A percentile compares a stretch with the other conserved stretches of the same genome.
Evolutionary conservation across 1,140 invertebrate species (phyloP).

Genomic region (Laupala kohalensis): DNA sequence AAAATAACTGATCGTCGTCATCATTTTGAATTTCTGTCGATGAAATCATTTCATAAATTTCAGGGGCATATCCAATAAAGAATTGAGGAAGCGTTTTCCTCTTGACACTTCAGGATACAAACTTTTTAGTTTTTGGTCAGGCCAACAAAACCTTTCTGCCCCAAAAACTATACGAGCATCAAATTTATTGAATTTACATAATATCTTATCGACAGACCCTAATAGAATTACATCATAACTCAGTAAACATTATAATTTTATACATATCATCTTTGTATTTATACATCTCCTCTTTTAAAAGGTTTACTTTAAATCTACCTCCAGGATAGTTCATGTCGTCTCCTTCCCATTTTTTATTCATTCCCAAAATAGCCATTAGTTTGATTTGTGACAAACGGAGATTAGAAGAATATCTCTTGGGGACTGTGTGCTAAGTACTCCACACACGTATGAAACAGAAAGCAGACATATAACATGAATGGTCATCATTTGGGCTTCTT

Average conservation of each 20-base stretch:
- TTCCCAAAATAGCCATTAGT: conserved; percentile 84
- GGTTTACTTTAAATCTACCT: conserved; percentile 88
- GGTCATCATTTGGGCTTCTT: too few species aligned
- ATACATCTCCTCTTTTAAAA: conserved; percentile 62
- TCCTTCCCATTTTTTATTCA: conserved; percentile 75
- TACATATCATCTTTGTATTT: conserved; percentile 49
- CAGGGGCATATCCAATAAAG: conserved; percentile 68
- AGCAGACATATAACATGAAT: too few species aligned
- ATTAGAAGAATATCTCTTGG: conserved; percentile 61
- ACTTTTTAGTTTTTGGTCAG: conserved; percentile 57
- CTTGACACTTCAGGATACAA: conserved; percentile 53
- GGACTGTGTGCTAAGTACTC: too few species aligned
- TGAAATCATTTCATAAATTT: conserved; percentile 62
- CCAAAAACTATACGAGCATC: conserved; percentile 74
- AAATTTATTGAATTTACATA: conserved; percentile 63
- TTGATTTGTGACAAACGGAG: conserved; percentile 81
- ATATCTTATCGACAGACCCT: conserved; percentile 48
- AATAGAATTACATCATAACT: conserved; percentile 92
- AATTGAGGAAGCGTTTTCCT: conserved; percentile 85
- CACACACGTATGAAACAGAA: too few species aligned
- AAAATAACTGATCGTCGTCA: conserved; percentile 93
- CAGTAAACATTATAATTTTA: conserved; percentile 77
- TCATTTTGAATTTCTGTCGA: conserved; percentile 45
- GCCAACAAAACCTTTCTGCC: conserved; percentile 93
- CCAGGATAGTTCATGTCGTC: conserved; percentile 65